phyloP scores from a whole-genome alignment of 1,140 invertebrate species.

The Trissolcus basalis region DNA sequence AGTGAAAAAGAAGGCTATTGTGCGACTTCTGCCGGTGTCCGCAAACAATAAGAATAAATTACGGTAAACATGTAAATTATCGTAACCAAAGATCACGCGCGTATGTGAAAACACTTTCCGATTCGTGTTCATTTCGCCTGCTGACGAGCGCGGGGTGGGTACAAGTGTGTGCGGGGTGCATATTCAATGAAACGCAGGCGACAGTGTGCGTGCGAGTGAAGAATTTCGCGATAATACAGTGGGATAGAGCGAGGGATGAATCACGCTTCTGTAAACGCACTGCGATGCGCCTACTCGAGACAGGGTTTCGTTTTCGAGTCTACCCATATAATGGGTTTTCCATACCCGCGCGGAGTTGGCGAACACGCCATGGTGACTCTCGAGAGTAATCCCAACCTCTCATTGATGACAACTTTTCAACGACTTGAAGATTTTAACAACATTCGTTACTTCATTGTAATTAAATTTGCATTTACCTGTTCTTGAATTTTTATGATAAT shows the following conservation, averaged over 20 bases:
- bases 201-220: constrained; percentile 42
- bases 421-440: too few relatives aligned
- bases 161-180: constrained; percentile 31
- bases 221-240: constrained; percentile 51
- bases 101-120: constrained; percentile 48
- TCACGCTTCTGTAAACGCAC: constrained; percentile 34
- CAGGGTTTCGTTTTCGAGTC: constrained; percentile 52
- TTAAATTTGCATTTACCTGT: too few relatives aligned
- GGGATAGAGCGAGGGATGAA: constrained; percentile 37
- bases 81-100: constrained; percentile 46
- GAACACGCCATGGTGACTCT: constrained; percentile 45
- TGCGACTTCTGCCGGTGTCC: constrained; percentile 19
- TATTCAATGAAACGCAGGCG: constrained; percentile 39
- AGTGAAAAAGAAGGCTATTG: constrained; percentile 10
- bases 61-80: constrained; percentile 50
- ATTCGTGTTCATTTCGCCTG: constrained; percentile 35
- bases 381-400: constrained; percentile 45
- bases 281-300: constrained; percentile 43
- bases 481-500: background rate
- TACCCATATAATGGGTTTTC: constrained; percentile 37
- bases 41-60: constrained; percentile 47
- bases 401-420: constrained; percentile 25
- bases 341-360: constrained; percentile 44
- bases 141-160: constrained; percentile 18
- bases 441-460: too few relatives aligned